Evolutionary conservation across 2,888 invertebrate genomes (phyloP).

Genomic region (Leptopterna dolabrata): DNA sequence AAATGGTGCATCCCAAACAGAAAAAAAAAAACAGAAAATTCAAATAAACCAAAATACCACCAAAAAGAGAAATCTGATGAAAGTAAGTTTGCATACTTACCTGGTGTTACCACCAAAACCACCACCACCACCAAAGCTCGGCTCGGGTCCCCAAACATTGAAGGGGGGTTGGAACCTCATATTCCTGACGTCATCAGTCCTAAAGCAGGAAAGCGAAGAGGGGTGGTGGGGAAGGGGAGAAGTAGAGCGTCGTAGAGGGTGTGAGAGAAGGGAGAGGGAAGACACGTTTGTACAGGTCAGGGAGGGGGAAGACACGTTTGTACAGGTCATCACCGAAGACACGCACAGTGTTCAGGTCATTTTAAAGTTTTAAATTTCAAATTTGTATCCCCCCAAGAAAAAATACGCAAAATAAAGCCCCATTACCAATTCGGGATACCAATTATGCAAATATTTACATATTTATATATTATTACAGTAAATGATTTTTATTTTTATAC

Average conservation of each 20-base stretch:
- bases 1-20: background rate
- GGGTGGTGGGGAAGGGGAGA: background rate
- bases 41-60: background rate
- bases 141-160: slow-evolving; percentile 58
- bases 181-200: slow-evolving; percentile 39
- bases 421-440: no score
- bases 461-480: no score
- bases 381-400: no score
- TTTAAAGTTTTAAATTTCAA: no score
- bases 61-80: background rate
- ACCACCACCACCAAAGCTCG: slow-evolving; percentile 46
- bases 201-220: background rate
- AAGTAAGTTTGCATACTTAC: slow-evolving; percentile 53
- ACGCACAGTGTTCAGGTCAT: no score
- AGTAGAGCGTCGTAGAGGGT: background rate
- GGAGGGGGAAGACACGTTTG: background rate
- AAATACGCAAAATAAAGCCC: no score
- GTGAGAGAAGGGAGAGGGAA: background rate
- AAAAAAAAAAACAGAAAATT: background rate
- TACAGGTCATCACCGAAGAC: no score
- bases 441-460: no score
- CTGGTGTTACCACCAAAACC: slow-evolving; percentile 57
- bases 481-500: no score
- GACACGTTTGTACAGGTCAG: background rate
- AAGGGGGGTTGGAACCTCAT: slow-evolving; percentile 46